Conservation (phyloP, 2,797 vertebrate genomes). For the Sternarchorhynchus goeldii region DNA sequence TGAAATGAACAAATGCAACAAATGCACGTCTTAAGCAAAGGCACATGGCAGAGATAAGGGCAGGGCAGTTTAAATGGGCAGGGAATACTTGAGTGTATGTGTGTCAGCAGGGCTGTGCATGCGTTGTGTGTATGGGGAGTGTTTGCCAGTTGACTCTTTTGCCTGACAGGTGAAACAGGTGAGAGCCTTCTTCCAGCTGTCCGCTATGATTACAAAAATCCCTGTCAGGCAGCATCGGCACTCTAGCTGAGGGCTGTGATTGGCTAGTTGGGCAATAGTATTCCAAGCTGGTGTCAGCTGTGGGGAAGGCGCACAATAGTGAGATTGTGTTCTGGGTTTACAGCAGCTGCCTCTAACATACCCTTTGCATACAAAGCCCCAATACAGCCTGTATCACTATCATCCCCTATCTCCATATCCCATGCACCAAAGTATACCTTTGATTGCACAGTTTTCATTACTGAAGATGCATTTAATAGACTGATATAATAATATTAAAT, state of each 20-base stretch:
- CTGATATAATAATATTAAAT: too few relatives aligned
- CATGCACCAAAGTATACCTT: too few relatives aligned
- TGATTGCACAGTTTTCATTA: too few relatives aligned
- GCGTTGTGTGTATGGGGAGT: not conserved
- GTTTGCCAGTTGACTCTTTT: conserved; percentile 34
- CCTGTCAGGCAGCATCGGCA: conserved; percentile 55
- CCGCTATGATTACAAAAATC: conserved; percentile 32
- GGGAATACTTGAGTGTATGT: not conserved
- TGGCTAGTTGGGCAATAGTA: conserved; percentile 66
- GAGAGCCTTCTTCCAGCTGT: conserved; percentile 40
- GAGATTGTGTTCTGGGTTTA: conserved; percentile 66
- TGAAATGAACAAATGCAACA: not conserved
- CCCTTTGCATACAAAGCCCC: too few relatives aligned
- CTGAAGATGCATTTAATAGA: too few relatives aligned
- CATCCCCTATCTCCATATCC: not conserved
- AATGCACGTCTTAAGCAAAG: too few relatives aligned
- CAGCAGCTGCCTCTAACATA: conserved; percentile 61
- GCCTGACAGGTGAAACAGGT: conserved; percentile 29
- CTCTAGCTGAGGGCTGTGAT: conserved; percentile 62
- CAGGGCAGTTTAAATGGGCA: too few relatives aligned
- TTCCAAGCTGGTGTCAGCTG: conserved; percentile 72
- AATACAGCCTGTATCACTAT: conserved; percentile 10
- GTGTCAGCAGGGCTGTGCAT: not conserved
- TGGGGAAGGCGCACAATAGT: conserved; percentile 68
- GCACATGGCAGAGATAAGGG: too few relatives aligned